Base-by-base conservation (phyloP, 2,888 invertebrate species). In the Horisme vitalbata region DNA sequence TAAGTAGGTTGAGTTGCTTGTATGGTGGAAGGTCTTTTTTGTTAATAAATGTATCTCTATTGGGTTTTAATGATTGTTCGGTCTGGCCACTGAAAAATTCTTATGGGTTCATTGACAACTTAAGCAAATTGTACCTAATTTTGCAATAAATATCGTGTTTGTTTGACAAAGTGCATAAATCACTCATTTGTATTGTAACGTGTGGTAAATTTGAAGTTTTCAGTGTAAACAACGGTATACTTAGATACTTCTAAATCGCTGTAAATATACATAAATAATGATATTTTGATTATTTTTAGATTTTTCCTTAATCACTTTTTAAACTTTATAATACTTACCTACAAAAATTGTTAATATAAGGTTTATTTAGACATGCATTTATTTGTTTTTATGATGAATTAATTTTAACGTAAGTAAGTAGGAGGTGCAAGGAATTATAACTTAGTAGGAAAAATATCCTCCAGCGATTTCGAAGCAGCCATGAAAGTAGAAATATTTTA, bases 381-480 rank as follows among this genome's bases (percentile, higher is more conserved):
- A n/a, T n/a, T n/a, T n/a, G n/a, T n/a, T n/a, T 3, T 23, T 2
- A 0, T 4, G 8, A 23, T 23, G 8, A 23, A 23, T 23, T 26
- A 32, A 36, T 37, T 33, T 53, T 51, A 55, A 52, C 38, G 38
- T 61, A 55, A 38, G 52, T 48, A 5, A 36, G 27, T 34, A 45
- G 11, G 9, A 41, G 7, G 33, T 43, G 34, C 36, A 31, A 44
- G 32, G 15, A 48, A 37, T 52, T 36, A 53, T 55, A 57, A 55
- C 26, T 39, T 21, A 30, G 32, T 26, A 27, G 35, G n/a, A 41
- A 33, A 34, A 31, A 30, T 39, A 54, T 47, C 37, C 15, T 62
- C 57, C 55, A 68, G 71, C 68, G 70, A 71, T 71, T 71, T 71
- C 45, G 68, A 71, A 66, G 68, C 66, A 65, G 63, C 60, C 63